Evolutionary conservation across 2,113 vertebrate species (phyloP), one percentile per base, ranked within the genome.

Genomic region (Pachycephala philippinensis): DNA sequence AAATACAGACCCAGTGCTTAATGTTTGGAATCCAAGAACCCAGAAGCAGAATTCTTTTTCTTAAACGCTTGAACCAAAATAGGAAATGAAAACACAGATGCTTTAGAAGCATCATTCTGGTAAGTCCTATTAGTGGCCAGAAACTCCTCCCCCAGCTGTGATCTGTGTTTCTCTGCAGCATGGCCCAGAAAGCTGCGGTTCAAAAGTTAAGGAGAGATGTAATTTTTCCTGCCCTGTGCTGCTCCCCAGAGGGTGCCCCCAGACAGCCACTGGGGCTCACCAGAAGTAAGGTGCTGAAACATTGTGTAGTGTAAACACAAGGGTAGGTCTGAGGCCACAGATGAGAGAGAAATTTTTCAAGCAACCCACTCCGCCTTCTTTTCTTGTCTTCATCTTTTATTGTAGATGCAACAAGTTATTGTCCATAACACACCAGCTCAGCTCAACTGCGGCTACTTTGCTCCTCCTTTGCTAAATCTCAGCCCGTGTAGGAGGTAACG

Each of bases 221-320:
- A 47, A 40, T 86, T 74, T 84, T 15, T 20, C 40, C 42, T 37
- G 52, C 27, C 19, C 92, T 63, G 8, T 1, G 40, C 63, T 80
- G 85, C 50, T 87, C 7, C 47, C 22, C 31, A 17, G 61, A 53
- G 63, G 2, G 0, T 39, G 42, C 14, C 20, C 2, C 1, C 56
- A 42, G 64, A 27, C 50, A 37, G 54, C 0, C 3, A 1, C 40
- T 56, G 49, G 1, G 2, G n/a, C 71, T 80, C 76, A 11, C 15
- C 57, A 57, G 69, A 65, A 45, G 16, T 21, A 6, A 33, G 0
- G 0, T 28, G 57, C 70, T 90, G 59, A 40, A 42, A 44, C 0
- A 0, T 6, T 44, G 15, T 39, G 17, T 39, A 5, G 11, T 3
- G 27, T 23, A 7, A 53, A 1, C 22, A 70, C 1, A 0, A 6